A percentile compares a stretch with the other conserved stretches of the same genome.
These are phyloP conservation scores for Leucophenga montana DNA, from an alignment of 2,888 invertebrate species.

Conservation along the genomic window DNA sequence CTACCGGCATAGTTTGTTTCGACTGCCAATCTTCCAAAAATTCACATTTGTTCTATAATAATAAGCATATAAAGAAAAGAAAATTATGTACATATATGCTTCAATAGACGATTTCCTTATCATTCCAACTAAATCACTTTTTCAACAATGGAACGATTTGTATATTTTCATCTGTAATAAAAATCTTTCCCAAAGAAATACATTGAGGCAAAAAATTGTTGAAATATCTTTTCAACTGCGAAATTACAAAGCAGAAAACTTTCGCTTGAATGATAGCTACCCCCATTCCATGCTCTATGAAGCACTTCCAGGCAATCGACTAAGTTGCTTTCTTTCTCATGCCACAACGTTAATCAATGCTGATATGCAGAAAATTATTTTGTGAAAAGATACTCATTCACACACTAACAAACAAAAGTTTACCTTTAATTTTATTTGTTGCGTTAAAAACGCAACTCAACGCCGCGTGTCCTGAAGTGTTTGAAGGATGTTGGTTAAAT, in stretches of 20 bases:
- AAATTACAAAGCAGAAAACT: conserved; percentile 35
- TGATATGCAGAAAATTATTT: conserved; percentile 49
- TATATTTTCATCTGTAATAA: no score
- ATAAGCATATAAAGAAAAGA: no score
- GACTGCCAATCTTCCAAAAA: no score
- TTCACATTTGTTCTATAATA: no score
- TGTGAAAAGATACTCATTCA: conserved; percentile 2
- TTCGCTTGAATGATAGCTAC: not conserved
- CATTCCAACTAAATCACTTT: no score
- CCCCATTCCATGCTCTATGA: no score
- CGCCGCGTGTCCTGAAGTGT: not conserved
- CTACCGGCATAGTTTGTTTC: no score
- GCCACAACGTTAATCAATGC: conserved; percentile 52
- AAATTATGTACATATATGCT: no score
- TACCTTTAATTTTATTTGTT: conserved; percentile 52
- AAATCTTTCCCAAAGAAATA: not conserved
- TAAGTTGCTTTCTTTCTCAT: not conserved
- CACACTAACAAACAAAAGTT: conserved; percentile 20
- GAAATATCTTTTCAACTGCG: conserved; percentile 51
- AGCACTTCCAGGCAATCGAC: not conserved
- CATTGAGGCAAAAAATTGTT: conserved; percentile 45
- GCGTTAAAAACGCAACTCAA: conserved; percentile 27
- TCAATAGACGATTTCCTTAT: no score
- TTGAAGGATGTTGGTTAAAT: not conserved
- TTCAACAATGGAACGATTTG: no score